Evolutionary conservation across 2,113 vertebrate genomes (phyloP), one percentile per base, ranked within the genome.

Genomic region (Nibea coibor): DNA sequence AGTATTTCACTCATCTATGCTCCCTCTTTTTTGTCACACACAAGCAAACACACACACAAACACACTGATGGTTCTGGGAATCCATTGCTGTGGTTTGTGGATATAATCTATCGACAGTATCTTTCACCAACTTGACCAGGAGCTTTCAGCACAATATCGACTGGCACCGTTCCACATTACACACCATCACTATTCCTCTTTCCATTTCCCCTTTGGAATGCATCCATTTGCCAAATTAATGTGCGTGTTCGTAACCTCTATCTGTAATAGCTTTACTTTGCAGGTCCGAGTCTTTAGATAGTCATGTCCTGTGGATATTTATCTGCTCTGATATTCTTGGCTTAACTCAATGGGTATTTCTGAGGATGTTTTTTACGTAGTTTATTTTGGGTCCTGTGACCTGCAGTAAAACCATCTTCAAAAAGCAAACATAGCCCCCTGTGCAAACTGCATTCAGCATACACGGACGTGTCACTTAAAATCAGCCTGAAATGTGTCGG

Each of bases 131-230:
- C 67, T 84, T 72, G 70, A 86, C 80, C 78, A 72, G 87, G 48
- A 83, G 85, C 82, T 90, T 82, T 89, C 80, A 90, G 76, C 45
- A 26, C 45, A 26, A 59, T 75, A 87, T 89, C 59, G 24, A 54
- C 78, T 88, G 85, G 85, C 86, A 83, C 39, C 9, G 15, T 39
- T 89, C 79, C 88, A 83, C 57, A 54, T 64, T 42, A 26, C 61
- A 43, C 58, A 76, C 71, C 42, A 65, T 83, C 68, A 75, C n/a
- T 66, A 75, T 76, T 74, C 45, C 22, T 75, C 68, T 54, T 42
- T 82, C 48, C 63, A 48, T 31, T 77, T 73, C 48, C 68, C 19
- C 28, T 62, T 72, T 72, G 53, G 73, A 86, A 64, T 14, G 48
- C 69, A 57, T 73, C 53, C 83, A 59, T 20, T n/a, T 39, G 22